These are phyloP conservation scores for Micoletzkya japonica DNA, from an alignment of 2,888 invertebrate genomes.

Conservation along the genomic window DNA sequence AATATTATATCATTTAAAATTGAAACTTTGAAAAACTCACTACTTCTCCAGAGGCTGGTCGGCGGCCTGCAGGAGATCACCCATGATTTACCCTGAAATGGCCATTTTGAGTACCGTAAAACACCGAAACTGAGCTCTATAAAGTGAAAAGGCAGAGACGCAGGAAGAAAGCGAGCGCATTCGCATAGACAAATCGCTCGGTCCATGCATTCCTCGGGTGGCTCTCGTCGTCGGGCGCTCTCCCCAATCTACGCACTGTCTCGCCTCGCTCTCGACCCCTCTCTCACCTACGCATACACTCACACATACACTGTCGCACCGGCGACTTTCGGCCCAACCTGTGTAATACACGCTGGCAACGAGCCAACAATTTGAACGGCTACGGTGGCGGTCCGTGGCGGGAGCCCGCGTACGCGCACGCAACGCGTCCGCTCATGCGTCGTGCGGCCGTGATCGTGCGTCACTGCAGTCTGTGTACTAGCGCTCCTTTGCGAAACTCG, in stretches of 20 bases:
- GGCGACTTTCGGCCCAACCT: conserved; percentile 14
- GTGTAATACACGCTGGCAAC: not conserved
- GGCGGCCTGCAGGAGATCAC: conserved; percentile 20
- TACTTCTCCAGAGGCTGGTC: conserved; percentile 28
- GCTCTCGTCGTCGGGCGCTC: not conserved
- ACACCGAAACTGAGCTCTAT: not conserved
- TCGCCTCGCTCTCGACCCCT: conserved; percentile 7
- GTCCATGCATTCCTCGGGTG: not conserved
- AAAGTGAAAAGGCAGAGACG: not conserved
- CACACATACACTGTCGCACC: too few species aligned
- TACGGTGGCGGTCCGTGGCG: conserved; percentile 12
- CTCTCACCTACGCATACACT: too few species aligned
- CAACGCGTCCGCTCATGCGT: too few species aligned
- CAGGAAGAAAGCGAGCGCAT: not conserved
- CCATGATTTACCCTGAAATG: conserved; percentile 27
- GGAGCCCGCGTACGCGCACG: not conserved
- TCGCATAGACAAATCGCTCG: not conserved
- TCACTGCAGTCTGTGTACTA: too few species aligned
- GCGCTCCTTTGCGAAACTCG: too few species aligned
- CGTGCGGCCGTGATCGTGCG: conserved; percentile 5
- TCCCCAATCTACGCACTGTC: not conserved
- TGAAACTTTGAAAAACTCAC: conserved; percentile 4
- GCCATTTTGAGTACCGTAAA: not conserved
- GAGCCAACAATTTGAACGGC: not conserved
- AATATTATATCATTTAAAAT: not conserved